Evolutionary conservation across 2,113 vertebrate species (phyloP).

Genomic region (Mus spicilegus): DNA sequence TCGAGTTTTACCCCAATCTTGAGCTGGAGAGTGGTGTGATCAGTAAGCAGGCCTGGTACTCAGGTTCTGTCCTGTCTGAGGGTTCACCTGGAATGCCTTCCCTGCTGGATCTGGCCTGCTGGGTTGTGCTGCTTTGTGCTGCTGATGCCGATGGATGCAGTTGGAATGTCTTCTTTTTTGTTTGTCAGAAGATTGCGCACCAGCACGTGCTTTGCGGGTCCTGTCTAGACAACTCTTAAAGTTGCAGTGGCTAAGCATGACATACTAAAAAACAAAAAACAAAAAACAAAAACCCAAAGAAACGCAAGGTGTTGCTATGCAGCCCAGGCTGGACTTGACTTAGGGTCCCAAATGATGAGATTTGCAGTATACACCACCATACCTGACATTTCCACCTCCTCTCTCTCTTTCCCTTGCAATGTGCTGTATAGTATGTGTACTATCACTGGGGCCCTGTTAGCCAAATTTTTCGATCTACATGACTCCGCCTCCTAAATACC

Average conservation of each 20-base stretch:
- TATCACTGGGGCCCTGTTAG: background rate
- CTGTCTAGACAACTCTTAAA: background rate
- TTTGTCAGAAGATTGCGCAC: background rate
- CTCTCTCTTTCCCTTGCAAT: background rate
- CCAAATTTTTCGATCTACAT: background rate
- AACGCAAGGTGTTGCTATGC: background rate
- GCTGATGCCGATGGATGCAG: background rate
- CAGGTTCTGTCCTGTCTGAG: too few species aligned
- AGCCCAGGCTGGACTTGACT: background rate
- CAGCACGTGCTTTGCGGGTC: background rate
- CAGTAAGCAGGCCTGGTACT: fast-evolving
- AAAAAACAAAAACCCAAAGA: too few species aligned
- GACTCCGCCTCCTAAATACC: background rate
- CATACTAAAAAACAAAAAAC: background rate
- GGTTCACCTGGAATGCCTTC: background rate
- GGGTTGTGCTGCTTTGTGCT: background rate
- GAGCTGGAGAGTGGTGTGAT: background rate
- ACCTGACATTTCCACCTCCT: background rate
- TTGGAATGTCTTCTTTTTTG: background rate
- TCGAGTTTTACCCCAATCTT: background rate
- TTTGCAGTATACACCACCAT: background rate
- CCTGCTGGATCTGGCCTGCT: too few species aligned
- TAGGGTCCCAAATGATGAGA: background rate
- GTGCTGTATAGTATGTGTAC: background rate
- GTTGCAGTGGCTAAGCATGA: background rate